These are phyloP conservation scores for Euzetes globulus DNA, from an alignment of 2,888 invertebrate genomes.

Conservation along the genomic window DNA sequence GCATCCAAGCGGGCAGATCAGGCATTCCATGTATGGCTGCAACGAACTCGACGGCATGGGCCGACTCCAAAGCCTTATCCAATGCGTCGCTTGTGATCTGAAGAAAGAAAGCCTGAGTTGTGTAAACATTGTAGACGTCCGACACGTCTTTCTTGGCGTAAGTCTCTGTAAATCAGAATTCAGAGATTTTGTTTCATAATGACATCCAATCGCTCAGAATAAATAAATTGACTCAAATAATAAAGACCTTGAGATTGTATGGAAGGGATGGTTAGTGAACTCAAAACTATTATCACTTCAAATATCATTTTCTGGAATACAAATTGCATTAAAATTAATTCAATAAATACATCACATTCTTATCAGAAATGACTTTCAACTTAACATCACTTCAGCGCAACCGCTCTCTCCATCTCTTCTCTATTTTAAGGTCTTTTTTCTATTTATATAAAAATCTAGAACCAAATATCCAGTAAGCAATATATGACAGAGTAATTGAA, in stretches of 20 bases:
- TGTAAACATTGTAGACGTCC: conserved; percentile 31
- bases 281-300: background rate
- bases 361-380: too few species aligned
- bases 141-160: conserved; percentile 15
- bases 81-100: conserved; percentile 35
- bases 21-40: conserved; percentile 68
- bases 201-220: background rate
- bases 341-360: background rate
- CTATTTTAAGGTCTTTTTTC: too few species aligned
- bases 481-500: too few species aligned
- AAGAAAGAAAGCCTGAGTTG: conserved; percentile 40
- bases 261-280: background rate
- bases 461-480: too few species aligned
- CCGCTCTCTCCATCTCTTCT: too few species aligned
- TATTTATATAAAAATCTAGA: too few species aligned
- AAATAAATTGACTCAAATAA: background rate
- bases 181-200: background rate
- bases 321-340: background rate
- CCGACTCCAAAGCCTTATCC: conserved; percentile 13
- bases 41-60: conserved; percentile 49
- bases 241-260: background rate
- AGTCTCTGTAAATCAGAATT: background rate
- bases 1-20: conserved; percentile 76
- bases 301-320: background rate
- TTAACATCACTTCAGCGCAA: too few species aligned